A percentile compares a stretch with the other conserved stretches of the same genome.
These are phyloP conservation scores for Aphelocoma coerulescens DNA, from an alignment of 2,113 vertebrate species.

Conservation along the genomic window DNA sequence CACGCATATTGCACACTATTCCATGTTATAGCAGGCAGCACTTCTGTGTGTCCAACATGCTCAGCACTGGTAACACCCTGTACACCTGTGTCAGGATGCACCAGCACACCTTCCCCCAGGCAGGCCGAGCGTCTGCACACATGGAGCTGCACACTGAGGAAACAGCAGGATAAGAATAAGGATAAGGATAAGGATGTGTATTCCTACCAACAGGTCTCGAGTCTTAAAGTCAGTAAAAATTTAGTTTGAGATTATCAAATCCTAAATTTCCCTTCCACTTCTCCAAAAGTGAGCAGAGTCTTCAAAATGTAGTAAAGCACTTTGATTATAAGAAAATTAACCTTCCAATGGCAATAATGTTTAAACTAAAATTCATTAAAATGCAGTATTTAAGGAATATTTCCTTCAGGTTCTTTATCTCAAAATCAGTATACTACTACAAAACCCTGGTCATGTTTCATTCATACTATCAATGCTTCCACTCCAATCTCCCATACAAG, in stretches of 20 bases:
- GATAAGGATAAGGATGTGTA: rapidly evolving
- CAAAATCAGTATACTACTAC: neutral
- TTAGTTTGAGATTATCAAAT: neutral
- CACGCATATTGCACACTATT: neutral
- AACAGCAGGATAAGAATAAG: rapidly evolving
- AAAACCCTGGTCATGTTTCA: neutral
- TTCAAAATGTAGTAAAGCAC: neutral
- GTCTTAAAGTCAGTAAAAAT: neutral
- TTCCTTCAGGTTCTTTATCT: neutral
- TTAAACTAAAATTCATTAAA: neutral
- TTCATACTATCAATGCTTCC: neutral
- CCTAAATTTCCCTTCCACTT: neutral
- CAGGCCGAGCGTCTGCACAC: neutral
- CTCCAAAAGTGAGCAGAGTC: neutral
- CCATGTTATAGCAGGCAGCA: neutral
- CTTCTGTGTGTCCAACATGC: neutral
- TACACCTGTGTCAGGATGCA: neutral
- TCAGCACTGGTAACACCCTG: neutral
- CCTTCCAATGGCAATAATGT: neutral
- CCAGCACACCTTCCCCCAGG: neutral
- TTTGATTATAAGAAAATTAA: neutral
- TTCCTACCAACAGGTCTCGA: rapidly evolving
- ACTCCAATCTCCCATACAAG: neutral
- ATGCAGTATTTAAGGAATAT: neutral
- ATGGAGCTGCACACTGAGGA: neutral